These are phyloP conservation scores for Lemur catta DNA, from an alignment of 2,797 vertebrate species.

Conservation along the genomic window DNA sequence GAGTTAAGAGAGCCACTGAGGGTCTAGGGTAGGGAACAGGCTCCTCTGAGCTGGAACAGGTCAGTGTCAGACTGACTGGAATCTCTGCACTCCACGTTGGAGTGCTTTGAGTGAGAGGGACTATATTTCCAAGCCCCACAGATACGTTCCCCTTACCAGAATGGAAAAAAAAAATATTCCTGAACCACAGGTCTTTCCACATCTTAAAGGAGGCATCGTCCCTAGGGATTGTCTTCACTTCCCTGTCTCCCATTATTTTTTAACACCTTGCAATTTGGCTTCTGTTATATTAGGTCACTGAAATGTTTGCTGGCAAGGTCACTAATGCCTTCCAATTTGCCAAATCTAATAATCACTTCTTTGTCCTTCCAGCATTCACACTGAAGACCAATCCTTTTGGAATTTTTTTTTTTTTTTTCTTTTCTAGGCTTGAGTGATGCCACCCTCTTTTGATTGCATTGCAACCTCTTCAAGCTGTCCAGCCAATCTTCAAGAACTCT, in stretches of 20 bases:
- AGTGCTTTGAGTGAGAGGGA: not conserved
- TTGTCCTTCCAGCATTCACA: not conserved
- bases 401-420: not conserved
- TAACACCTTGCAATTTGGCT: not conserved
- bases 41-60: not conserved
- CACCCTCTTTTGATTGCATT: not conserved
- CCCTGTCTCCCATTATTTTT: not conserved
- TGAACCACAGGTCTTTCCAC: not conserved
- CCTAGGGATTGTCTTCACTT: no score
- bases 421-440: not conserved
- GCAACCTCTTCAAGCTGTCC: not conserved
- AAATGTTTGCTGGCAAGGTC: not conserved
- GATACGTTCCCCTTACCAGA: not conserved
- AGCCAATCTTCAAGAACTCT: not conserved
- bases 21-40: fast-evolving
- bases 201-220: not conserved
- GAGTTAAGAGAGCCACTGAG: fast-evolving
- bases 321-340: not conserved
- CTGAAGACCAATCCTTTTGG: not conserved
- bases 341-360: no score
- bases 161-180: not conserved
- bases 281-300: not conserved
- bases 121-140: no score
- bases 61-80: not conserved
- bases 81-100: no score